Percentiles rank a stretch among this genome's conserved stretches.
Evolutionary conservation across 2,797 vertebrate species (phyloP).

Genomic region (Hypotaenidia philippensis): DNA sequence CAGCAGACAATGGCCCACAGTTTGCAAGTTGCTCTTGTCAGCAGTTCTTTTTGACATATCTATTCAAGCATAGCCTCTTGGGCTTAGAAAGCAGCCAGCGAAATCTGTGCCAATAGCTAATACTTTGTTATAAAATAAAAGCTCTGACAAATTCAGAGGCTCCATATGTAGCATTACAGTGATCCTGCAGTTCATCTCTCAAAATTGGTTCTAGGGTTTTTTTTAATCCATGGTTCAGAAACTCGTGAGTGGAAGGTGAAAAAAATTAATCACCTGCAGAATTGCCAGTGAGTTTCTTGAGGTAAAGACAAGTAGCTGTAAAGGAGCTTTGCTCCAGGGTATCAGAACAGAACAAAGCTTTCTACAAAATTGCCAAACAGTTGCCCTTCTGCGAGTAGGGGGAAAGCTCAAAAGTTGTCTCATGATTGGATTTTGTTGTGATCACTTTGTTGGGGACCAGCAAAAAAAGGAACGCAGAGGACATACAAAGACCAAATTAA

Average conservation of each 20-base stretch:
- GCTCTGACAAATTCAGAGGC: neutral
- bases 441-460: neutral
- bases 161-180: neutral
- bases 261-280: neutral
- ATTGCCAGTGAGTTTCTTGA: neutral
- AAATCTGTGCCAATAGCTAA: conserved; percentile 41
- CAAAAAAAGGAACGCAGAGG: neutral
- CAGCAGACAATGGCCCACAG: conserved; percentile 59
- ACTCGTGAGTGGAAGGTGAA: neutral
- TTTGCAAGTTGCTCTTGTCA: conserved; percentile 66
- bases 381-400: neutral
- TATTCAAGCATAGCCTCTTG: conserved; percentile 56
- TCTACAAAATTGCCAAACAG: neutral
- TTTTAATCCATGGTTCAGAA: neutral
- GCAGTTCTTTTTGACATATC: conserved; percentile 66
- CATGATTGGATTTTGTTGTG: neutral
- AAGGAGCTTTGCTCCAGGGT: neutral
- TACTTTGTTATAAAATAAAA: conserved; percentile 43
- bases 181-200: neutral
- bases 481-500: neutral
- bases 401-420: neutral
- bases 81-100: conserved; percentile 36
- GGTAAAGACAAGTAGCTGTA: neutral
- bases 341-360: neutral
- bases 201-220: neutral